Evolutionary conservation across 2,888 invertebrate genomes (phyloP).

Genomic region (Ormyrus labotus): DNA sequence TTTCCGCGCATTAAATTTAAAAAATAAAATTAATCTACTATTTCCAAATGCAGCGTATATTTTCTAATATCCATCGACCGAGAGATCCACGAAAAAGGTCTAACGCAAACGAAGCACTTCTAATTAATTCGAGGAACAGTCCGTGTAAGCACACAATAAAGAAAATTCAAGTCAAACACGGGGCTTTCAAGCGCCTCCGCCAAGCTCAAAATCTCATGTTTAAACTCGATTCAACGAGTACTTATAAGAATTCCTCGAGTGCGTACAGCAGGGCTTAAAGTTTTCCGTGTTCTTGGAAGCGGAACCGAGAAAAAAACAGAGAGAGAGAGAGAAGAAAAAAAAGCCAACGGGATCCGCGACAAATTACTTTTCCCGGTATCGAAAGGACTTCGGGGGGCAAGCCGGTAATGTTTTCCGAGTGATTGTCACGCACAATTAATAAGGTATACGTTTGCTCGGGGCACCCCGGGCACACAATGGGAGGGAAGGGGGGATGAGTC

Average conservation of each 20-base stretch:
- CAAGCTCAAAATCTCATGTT: not conserved
- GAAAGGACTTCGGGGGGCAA: not conserved
- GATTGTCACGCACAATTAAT: conserved; percentile 32
- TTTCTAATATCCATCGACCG: no score
- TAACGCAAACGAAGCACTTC: no score
- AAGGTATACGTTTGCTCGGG: not conserved
- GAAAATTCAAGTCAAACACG: no score
- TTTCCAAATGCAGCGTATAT: no score
- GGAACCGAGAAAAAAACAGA: not conserved
- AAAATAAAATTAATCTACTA: no score
- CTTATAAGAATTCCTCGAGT: conserved; percentile 9
- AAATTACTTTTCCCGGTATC: conserved; percentile 31
- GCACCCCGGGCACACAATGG: not conserved
- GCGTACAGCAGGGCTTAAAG: not conserved
- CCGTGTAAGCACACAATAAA: no score
- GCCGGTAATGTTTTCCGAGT: not conserved
- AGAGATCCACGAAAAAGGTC: no score
- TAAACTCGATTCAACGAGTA: not conserved
- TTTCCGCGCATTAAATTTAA: no score
- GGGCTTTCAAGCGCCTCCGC: no score
- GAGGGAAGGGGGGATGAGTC: not conserved
- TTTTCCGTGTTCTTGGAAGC: not conserved
- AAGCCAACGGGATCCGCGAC: not conserved
- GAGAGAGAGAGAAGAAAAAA: not conserved
- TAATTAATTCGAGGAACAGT: no score